phyloP scores from a whole-genome alignment of 2,113 vertebrate species.

The Pleuronectes platessa region DNA sequence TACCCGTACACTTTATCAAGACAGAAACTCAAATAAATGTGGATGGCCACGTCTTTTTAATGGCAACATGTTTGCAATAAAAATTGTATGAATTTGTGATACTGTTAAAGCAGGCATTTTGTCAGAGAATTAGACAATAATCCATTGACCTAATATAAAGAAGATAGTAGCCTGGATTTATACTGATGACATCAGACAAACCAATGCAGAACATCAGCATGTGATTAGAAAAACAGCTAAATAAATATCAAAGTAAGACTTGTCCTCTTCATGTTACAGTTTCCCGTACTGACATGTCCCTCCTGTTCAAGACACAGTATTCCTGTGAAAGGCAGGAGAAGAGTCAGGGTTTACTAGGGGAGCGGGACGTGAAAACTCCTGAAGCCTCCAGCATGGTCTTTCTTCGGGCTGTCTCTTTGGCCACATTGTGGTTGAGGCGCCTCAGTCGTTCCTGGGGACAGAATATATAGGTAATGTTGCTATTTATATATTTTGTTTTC shows the following conservation, averaged over 20 bases:
- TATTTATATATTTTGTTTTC: neutral
- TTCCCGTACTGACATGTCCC: neutral
- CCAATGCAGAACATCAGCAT: conserved; percentile 8
- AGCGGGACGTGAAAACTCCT: conserved; percentile 84
- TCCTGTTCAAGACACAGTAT: conserved; percentile 4
- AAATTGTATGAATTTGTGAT: neutral
- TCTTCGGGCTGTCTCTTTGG: conserved; percentile 91
- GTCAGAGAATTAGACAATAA: neutral
- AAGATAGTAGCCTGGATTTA: neutral
- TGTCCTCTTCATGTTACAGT: conserved; percentile 8
- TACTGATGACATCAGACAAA: neutral
- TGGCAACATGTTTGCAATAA: neutral
- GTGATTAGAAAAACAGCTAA: neutral
- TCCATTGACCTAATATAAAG: neutral
- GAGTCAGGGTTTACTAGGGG: conserved; percentile 86
- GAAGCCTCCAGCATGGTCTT: conserved; percentile 93
- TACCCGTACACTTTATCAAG: neutral
- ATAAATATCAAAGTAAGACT: conserved; percentile 11
- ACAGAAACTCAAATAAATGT: neutral
- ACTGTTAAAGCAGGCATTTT: neutral
- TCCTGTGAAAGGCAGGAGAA: conserved; percentile 2
- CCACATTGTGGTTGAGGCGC: conserved; percentile 93
- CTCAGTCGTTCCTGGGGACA: conserved; percentile 87
- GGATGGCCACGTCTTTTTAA: neutral
- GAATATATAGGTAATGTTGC: neutral